Conservation (phyloP, 2,113 vertebrate species). For the Cisticola juncidis region DNA sequence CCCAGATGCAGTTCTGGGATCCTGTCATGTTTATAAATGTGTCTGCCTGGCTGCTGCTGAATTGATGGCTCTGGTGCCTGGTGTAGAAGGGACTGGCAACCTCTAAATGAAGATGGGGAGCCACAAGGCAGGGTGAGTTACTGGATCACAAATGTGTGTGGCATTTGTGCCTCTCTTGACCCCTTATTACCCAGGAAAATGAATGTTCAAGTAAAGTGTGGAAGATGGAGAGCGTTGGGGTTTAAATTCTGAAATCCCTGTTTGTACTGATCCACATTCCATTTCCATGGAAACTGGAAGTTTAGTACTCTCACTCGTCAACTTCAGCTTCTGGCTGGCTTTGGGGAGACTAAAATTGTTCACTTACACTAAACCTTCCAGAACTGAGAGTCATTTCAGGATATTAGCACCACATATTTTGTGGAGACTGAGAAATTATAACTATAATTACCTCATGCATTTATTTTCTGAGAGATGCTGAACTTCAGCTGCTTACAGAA, state of each 20-base stretch:
- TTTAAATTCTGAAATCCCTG: background rate
- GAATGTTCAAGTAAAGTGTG: background rate
- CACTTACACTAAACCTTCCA: background rate
- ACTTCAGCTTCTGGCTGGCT: background rate
- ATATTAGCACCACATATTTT: background rate
- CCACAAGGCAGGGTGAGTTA: background rate
- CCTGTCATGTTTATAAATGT: background rate
- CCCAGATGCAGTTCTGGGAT: background rate
- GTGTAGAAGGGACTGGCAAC: background rate
- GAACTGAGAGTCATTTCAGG: background rate
- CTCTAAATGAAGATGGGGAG: background rate
- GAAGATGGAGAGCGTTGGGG: background rate
- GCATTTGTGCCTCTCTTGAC: background rate
- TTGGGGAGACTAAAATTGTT: background rate
- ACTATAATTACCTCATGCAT: background rate
- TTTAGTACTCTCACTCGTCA: background rate
- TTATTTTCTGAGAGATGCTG: background rate
- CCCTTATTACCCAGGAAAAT: background rate
- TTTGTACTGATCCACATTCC: background rate
- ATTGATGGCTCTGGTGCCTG: background rate
- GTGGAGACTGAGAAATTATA: background rate
- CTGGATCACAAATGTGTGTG: background rate
- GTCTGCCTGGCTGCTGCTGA: background rate
- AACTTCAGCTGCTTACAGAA: background rate
- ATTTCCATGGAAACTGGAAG: constrained; percentile 42